phyloP scores from a whole-genome alignment of 1,140 invertebrate species.

The Dreissena rostriformis region DNA sequence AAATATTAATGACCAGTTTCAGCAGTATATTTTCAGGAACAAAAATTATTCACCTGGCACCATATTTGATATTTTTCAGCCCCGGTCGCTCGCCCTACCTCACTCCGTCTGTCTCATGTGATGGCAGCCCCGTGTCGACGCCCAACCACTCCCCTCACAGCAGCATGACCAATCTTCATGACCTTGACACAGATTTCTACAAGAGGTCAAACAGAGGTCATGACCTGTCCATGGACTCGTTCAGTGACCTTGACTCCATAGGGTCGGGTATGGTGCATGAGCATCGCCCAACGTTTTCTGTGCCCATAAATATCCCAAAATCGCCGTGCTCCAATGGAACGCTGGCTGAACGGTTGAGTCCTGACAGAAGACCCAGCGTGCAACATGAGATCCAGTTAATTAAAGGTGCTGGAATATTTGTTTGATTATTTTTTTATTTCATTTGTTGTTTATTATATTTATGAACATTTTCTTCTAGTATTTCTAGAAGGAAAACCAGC shows the following conservation, averaged over 20 bases:
- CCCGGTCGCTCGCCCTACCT: slow-evolving; percentile 50
- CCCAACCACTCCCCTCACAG: slow-evolving; percentile 73
- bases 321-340: neutral
- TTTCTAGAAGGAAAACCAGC: too few species aligned
- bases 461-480: too few species aligned
- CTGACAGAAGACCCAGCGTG: slow-evolving; percentile 30
- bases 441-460: too few species aligned
- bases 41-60: too few species aligned
- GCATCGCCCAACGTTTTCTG: slow-evolving; percentile 39
- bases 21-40: too few species aligned
- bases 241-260: neutral
- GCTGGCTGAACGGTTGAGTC: slow-evolving; percentile 38
- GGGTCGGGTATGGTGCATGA: slow-evolving; percentile 24
- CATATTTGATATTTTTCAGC: slow-evolving; percentile 32
- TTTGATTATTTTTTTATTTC: too few species aligned
- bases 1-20: too few species aligned
- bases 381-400: slow-evolving; percentile 40
- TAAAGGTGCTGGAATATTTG: slow-evolving; percentile 25
- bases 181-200: slow-evolving; percentile 21
- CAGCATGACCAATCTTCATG: slow-evolving; percentile 66
- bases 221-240: slow-evolving; percentile 39
- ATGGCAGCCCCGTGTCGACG: slow-evolving; percentile 77
- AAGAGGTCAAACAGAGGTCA: neutral
- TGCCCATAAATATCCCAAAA: slow-evolving; percentile 33
- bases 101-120: slow-evolving; percentile 65